Evolutionary conservation across 2,888 invertebrate species (phyloP), one percentile per base, ranked within the genome.

Genomic region (Nomada fucata): DNA sequence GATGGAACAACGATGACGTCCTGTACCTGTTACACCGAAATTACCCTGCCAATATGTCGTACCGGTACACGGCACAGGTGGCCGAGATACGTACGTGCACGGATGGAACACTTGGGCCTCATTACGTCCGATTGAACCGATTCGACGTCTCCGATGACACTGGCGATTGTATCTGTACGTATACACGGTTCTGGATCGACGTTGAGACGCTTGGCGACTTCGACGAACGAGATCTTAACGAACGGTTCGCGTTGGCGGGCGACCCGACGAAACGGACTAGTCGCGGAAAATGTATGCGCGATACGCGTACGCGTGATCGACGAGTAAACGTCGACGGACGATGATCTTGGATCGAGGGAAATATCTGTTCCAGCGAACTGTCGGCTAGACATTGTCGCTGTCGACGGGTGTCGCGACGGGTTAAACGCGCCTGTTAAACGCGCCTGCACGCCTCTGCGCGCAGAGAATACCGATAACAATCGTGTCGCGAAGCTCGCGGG

Each of bases 11-110:
- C 52, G 74, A 65, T 63, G 59, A 68, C 55, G 65, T n/a, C 72
- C 47, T n/a, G 42, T 53, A 75, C 60, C 53, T 63, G 61, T 61
- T 71, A 61, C 71, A 50, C 29, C 65, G 61, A 83, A 73, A 77
- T 72, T 69, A 61, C 72, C 11, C 50, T 36, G 26, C 7, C 65
- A 18, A 79, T 76, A 50, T 47, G 55, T 59, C n/a, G 57, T 23
- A 15, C 23, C 52, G 15, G 57, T 42, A 15, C 23, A 9, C 15
- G 53, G 44, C 64, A 53, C 74, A 80, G 75, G 73, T 74, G 79
- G 61, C 13, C 60, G 36, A 36, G 47, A 44, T 36, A 13, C 65
- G 74, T 36, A 70, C n/a, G 50, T 47, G 47, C 63, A 50, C 18
- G 18, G 20, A 53, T 15, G 47, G 36, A 52, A 70, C 60, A 76